phyloP scores from a whole-genome alignment of 2,797 vertebrate species.

The Coendou prehensilis region DNA sequence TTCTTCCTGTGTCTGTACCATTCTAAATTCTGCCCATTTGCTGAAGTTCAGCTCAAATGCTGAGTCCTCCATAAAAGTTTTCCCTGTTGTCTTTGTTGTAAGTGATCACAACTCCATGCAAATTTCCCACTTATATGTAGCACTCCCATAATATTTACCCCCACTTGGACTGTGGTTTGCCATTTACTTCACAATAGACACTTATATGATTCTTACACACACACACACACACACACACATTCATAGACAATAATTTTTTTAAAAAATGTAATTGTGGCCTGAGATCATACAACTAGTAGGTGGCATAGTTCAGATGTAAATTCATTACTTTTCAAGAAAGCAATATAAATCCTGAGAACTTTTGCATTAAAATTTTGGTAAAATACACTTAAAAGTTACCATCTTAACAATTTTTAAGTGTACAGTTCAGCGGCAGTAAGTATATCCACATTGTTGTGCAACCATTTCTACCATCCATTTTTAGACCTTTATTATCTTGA shows the following conservation, averaged over 20 bases:
- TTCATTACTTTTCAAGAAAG: constrained; percentile 23
- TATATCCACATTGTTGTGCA: not conserved
- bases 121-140: not conserved
- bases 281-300: not conserved
- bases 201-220: not conserved
- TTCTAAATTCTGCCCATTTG: constrained; percentile 17
- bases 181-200: not conserved
- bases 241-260: not conserved
- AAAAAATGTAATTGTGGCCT: not conserved
- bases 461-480: not conserved
- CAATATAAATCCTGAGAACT: not conserved
- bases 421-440: not conserved
- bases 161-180: not conserved
- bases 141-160: not conserved
- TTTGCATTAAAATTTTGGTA: not conserved
- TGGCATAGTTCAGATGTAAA: not conserved
- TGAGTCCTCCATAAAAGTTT: not conserved
- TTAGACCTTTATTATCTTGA: constrained; percentile 5
- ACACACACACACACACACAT: not conserved
- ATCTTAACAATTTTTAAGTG: not conserved
- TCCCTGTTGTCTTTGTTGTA: not conserved
- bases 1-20: not conserved
- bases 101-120: not conserved
- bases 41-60: not conserved
- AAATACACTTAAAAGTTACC: not conserved